These are phyloP conservation scores for Uria aalge DNA, from an alignment of 2,113 vertebrate genomes.

Conservation along the genomic window DNA sequence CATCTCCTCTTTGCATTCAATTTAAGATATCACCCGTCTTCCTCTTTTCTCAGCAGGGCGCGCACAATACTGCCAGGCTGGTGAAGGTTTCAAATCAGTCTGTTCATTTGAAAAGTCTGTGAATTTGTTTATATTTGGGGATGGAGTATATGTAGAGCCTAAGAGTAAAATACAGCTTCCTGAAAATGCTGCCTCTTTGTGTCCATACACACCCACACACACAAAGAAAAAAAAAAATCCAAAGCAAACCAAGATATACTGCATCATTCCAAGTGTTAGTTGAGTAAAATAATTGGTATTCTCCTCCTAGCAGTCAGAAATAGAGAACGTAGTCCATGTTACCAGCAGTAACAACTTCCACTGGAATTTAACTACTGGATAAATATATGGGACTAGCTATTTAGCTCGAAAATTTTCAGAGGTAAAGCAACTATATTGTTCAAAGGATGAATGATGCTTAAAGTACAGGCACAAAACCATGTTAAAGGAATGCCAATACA, in stretches of 20 bases:
- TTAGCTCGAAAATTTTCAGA: neutral
- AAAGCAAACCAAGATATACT: neutral
- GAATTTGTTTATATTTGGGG: neutral
- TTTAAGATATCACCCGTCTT: neutral
- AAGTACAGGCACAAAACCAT: neutral
- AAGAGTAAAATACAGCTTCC: neutral
- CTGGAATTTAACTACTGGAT: neutral
- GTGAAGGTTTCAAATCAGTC: neutral
- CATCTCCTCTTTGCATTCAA: neutral
- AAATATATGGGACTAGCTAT: neutral
- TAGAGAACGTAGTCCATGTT: neutral
- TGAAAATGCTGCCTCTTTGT: neutral
- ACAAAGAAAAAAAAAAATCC: neutral
- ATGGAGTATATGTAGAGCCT: neutral
- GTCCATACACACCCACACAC: neutral
- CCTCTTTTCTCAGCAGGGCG: neutral
- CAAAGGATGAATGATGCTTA: neutral
- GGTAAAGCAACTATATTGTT: neutral
- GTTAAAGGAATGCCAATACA: neutral
- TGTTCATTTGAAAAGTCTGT: neutral
- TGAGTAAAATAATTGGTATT: neutral
- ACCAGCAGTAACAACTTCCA: neutral
- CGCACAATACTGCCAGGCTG: neutral
- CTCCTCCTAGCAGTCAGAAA: neutral
- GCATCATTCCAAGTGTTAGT: neutral